Evolutionary conservation across 1,140 invertebrate genomes (phyloP), one percentile per base, ranked within the genome.

Genomic region (Spodoptera litura): DNA sequence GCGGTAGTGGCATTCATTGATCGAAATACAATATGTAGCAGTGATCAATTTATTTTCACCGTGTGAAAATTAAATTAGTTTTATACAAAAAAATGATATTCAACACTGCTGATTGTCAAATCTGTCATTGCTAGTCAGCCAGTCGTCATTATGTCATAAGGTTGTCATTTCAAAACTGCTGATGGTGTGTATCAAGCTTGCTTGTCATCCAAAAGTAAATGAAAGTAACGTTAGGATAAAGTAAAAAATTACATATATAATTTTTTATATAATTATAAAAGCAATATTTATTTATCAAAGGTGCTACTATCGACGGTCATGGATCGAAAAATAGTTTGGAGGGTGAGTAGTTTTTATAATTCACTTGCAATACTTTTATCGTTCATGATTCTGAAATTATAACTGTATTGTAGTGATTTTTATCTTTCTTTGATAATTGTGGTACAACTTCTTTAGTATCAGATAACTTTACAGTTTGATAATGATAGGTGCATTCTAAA

Each of bases 261-360:
- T 31, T 68, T 13, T 52, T 31, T 25, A 13, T 52, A 31, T 53
- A 20, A 0, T 20, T 20, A 0, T 53, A 56, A 71, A 71, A 55
- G 56, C 3, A 55, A 56, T 5, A 56, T 15, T 3, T 71, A 56
- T 56, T 15, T n/a, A 56, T 12, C n/a, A 27, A 38, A 70, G 25
- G 70, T 81, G 56, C 56, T 79, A 10, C 38, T 20, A 68, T 38
- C 61, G 31, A 72, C 20, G 62, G 81, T 81, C 81, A 87, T 87
- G 85, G 79, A 81, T 70, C 80, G 73, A 58, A 78, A 81, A 70
- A 58, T 82, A 27, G 70, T 81, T 82, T 87, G 80, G 81, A 83
- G 83, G 77, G 85, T 82, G 73, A 72, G 66, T 55, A 77, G 0
- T 49, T 44, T 12, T 25, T 55, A 13, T 49, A n/a, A 51, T 25